phyloP scores from a whole-genome alignment of 2,797 vertebrate genomes.

The Halcyon smyrnensis region DNA sequence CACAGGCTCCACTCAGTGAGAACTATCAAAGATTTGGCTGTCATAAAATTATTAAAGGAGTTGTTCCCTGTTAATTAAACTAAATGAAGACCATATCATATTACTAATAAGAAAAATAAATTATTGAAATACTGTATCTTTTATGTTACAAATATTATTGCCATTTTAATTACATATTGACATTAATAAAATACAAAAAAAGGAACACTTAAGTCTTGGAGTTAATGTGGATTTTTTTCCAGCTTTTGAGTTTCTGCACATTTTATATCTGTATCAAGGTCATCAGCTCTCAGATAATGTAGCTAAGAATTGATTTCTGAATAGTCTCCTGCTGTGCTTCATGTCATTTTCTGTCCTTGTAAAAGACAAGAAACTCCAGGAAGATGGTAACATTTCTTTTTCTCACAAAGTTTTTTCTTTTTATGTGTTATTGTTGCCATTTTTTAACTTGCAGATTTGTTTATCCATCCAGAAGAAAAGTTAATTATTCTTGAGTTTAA shows the following conservation, averaged over 20 bases:
- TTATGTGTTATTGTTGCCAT: neutral
- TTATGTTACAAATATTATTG: neutral
- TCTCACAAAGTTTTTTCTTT: neutral
- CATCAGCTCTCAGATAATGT: conserved; percentile 31
- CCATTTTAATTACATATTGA: neutral
- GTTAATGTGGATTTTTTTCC: neutral
- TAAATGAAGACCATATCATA: neutral
- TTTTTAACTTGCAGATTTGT: neutral
- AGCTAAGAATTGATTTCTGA: conserved; percentile 41
- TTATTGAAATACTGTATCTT: neutral
- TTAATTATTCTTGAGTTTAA: neutral
- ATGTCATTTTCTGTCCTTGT: neutral
- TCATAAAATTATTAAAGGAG: neutral
- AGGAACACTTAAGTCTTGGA: neutral
- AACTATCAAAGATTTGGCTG: neutral
- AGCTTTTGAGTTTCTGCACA: neutral
- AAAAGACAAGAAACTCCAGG: neutral
- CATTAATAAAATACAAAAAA: neutral
- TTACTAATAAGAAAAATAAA: neutral
- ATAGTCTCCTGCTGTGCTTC: conserved; percentile 37
- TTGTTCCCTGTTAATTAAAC: neutral
- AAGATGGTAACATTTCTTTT: conserved; percentile 2
- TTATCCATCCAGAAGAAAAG: neutral
- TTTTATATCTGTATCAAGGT: conserved; percentile 30
- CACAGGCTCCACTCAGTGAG: neutral